Conservation (phyloP, 2,113 vertebrate genomes). For the Xerus inauris region DNA sequence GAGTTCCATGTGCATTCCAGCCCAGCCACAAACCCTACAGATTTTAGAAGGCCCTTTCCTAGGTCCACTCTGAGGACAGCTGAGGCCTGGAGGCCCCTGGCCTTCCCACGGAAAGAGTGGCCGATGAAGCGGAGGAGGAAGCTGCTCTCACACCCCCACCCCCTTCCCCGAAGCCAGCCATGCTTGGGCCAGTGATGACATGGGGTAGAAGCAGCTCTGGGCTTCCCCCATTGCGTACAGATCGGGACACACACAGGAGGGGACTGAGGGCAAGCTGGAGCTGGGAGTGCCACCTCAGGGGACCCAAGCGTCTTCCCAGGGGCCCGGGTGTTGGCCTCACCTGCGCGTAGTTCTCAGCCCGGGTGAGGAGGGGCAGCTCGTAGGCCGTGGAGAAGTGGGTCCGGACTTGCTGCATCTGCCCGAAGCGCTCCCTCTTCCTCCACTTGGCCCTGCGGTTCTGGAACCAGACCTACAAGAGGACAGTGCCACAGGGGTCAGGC, state of each 20-base stretch:
- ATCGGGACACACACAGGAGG: accelerated
- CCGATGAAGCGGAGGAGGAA: neutral
- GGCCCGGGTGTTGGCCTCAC: constrained; percentile 81
- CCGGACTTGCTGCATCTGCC: constrained; percentile 99
- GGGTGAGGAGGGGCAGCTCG: constrained; percentile 95
- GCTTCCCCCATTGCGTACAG: neutral
- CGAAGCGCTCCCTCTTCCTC: constrained; percentile 98
- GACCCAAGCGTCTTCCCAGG: neutral
- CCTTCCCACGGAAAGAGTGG: neutral
- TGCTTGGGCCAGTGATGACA: accelerated
- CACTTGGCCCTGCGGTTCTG: constrained; percentile 98
- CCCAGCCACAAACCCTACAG: neutral
- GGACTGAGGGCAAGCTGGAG: neutral
- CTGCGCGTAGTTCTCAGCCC: constrained; percentile 98
- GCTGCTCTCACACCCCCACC: accelerated
- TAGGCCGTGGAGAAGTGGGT: constrained; percentile 98
- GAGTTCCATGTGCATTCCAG: neutral
- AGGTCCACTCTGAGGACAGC: neutral
- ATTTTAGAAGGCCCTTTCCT: neutral
- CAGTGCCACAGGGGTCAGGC: accelerated
- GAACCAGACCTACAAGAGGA: constrained; percentile 94
- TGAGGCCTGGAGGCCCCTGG: neutral
- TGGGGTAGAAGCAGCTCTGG: accelerated
- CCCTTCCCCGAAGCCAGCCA: neutral
- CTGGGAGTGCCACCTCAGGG: accelerated